Evolutionary conservation across 1,140 invertebrate species (phyloP).

Genomic region (Pogonomyrmex barbatus): DNA sequence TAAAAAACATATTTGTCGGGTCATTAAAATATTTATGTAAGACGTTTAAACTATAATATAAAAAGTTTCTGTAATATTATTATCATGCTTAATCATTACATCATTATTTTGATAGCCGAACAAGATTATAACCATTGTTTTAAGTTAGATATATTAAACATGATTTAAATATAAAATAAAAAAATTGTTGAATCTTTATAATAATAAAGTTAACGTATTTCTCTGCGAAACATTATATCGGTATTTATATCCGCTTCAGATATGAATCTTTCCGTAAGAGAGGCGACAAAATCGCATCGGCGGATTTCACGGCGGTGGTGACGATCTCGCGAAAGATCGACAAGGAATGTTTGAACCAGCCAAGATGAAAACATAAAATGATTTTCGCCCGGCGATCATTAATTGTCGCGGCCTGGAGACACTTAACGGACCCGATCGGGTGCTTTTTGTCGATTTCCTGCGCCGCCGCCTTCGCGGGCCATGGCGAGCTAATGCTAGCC

Average conservation of each 20-base stretch:
- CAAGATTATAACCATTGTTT: not conserved
- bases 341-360: not conserved
- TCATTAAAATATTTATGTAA: too few relatives aligned
- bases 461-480: conserved; percentile 31
- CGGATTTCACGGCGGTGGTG: not conserved
- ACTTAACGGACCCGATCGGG: conserved; percentile 66
- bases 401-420: conserved; percentile 75
- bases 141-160: not conserved
- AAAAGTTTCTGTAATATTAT: too few relatives aligned
- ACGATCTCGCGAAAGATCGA: not conserved
- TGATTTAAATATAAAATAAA: not conserved
- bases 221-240: not conserved
- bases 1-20: too few relatives aligned
- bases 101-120: too few relatives aligned
- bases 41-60: too few relatives aligned
- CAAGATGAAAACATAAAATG: conserved; percentile 82
- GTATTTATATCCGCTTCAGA: not conserved
- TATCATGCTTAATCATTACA: too few relatives aligned
- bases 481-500: conserved; percentile 41
- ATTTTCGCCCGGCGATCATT: conserved; percentile 78
- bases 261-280: not conserved
- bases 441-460: conserved; percentile 73
- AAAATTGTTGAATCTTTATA: not conserved
- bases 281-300: not conserved
- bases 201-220: not conserved